A percentile compares a stretch with the other conserved stretches of the same genome.
Evolutionary conservation across 1,140 invertebrate genomes (phyloP).

Genomic region (Dreissena polymorpha): DNA sequence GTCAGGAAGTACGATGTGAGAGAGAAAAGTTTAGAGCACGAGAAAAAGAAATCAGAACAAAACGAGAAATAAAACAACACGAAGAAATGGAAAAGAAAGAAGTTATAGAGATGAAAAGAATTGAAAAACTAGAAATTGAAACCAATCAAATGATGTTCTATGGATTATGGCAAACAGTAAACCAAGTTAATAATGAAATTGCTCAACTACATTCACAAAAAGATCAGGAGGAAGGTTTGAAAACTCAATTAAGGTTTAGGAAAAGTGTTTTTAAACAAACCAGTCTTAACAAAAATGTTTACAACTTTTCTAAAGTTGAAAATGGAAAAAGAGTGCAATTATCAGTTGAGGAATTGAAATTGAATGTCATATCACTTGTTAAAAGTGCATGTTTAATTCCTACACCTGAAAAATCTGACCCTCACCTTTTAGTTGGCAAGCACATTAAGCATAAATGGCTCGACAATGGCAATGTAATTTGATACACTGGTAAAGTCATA

Average conservation of each 20-base stretch:
- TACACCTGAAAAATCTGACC: slow-evolving; percentile 17
- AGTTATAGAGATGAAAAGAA: neutral
- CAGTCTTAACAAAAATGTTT: slow-evolving; percentile 12
- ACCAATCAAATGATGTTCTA: slow-evolving; percentile 22
- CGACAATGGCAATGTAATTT: slow-evolving; percentile 1
- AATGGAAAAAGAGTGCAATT: neutral
- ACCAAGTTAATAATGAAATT: slow-evolving; percentile 15
- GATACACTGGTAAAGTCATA: slow-evolving; percentile 28
- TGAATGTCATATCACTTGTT: neutral
- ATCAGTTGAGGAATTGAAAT: slow-evolving; percentile 1
- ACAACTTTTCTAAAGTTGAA: slow-evolving; percentile 11
- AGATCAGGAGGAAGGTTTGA: slow-evolving; percentile 25
- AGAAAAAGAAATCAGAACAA: neutral
- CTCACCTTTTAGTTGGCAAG: slow-evolving; percentile 25
- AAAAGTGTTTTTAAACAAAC: slow-evolving; percentile 40
- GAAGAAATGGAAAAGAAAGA: slow-evolving; percentile 7
- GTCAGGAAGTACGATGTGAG: slow-evolving; percentile 11
- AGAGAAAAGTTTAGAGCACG: slow-evolving; percentile 12
- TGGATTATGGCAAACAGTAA: slow-evolving; percentile 23
- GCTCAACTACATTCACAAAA: neutral
- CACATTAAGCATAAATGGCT: slow-evolving; percentile 20
- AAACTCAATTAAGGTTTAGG: too few species aligned
- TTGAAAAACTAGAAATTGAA: slow-evolving; percentile 23
- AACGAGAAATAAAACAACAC: slow-evolving; percentile 30
- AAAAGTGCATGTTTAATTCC: slow-evolving; percentile 1